Percentiles rank a stretch among this genome's conserved stretches.
phyloP scores from a whole-genome alignment of 2,113 vertebrate species.

The Xenopus laevis region DNA sequence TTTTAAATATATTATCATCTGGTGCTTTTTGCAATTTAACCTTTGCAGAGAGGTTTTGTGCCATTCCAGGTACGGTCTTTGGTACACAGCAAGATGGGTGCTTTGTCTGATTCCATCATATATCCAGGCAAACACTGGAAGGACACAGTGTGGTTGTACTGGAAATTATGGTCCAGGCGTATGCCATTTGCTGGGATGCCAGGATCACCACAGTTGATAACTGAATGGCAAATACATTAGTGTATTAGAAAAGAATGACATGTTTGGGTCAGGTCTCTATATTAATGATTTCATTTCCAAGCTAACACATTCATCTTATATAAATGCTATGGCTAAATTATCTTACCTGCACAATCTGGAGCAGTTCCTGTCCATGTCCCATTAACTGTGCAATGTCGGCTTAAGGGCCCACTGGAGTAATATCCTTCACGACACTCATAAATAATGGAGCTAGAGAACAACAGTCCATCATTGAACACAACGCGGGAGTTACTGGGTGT shows the following conservation, averaged over 20 bases:
- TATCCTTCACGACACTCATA: slow-evolving; percentile 90
- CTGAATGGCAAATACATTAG: slow-evolving; percentile 55
- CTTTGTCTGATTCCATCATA: slow-evolving; percentile 85
- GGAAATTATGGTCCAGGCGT: slow-evolving; percentile 82
- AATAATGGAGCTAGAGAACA: slow-evolving; percentile 87
- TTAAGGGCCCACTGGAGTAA: slow-evolving; percentile 87
- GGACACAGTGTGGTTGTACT: slow-evolving; percentile 74
- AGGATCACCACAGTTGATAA: slow-evolving; percentile 93
- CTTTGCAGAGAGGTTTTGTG: slow-evolving; percentile 89
- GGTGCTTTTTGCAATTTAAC: slow-evolving; percentile 54
- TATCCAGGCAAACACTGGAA: slow-evolving; percentile 89
- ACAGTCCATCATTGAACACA: slow-evolving; percentile 80
- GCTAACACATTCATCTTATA: no score
- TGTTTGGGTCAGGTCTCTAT: slow-evolving; percentile 21
- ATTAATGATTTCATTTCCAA: no score
- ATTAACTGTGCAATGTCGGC: slow-evolving; percentile 90
- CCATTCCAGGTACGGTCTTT: slow-evolving; percentile 95
- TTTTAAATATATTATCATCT: no score
- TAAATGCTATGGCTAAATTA: no score
- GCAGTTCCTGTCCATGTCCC: slow-evolving; percentile 91
- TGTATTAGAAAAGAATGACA: background rate
- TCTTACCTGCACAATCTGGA: slow-evolving; percentile 84
- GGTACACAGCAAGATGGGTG: slow-evolving; percentile 82
- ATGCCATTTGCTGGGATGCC: slow-evolving; percentile 89
- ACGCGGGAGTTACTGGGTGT: slow-evolving; percentile 85